phyloP scores from a whole-genome alignment of 2,797 vertebrate species.

The Chiroxiphia lanceolata region DNA sequence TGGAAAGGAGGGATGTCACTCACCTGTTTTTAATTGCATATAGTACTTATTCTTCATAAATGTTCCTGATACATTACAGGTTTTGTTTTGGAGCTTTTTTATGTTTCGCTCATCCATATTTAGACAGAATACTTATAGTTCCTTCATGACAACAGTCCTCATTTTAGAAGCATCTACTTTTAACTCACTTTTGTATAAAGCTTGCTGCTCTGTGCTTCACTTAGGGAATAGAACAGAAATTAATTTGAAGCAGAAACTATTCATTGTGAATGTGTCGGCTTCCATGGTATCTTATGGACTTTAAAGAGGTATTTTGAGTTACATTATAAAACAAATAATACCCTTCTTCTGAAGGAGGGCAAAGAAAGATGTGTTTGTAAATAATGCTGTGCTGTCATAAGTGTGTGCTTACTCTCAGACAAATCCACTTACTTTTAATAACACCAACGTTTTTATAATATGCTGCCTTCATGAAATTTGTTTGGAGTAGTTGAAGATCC shows the following conservation, averaged over 20 bases:
- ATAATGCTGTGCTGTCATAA: neutral
- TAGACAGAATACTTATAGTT: neutral
- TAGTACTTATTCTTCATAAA: neutral
- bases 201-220: neutral
- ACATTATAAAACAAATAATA: constrained; percentile 4
- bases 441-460: neutral
- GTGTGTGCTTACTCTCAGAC: neutral
- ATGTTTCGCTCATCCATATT: neutral
- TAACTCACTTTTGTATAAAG: neutral
- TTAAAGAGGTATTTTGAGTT: constrained; percentile 14
- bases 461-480: neutral
- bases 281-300: neutral
- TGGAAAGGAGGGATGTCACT: neutral
- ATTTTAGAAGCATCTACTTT: constrained; percentile 2
- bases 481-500: neutral
- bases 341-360: neutral
- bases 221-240: constrained; percentile 1
- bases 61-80: neutral
- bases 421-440: neutral
- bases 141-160: neutral
- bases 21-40: neutral
- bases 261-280: neutral
- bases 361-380: neutral
- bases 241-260: constrained; percentile 4
- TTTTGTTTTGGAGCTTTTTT: neutral